A percentile compares a stretch with the other conserved stretches of the same genome.
Evolutionary conservation across 2,797 vertebrate genomes (phyloP).

Genomic region (Darevskia nairensis): DNA sequence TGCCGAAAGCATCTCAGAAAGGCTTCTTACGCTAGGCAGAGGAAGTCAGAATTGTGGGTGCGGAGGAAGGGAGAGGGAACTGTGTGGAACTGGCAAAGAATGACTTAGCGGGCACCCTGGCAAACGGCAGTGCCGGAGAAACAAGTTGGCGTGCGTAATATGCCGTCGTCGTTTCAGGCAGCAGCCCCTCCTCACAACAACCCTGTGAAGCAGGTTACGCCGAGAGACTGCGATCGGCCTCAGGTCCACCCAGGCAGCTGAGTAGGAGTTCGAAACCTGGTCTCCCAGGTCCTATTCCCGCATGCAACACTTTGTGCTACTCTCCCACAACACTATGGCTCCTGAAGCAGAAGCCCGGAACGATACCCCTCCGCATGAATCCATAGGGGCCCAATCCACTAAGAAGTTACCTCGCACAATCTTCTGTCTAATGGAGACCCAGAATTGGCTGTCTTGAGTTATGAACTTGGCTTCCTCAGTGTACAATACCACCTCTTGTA

Average conservation of each 20-base stretch:
- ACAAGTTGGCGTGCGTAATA: no score
- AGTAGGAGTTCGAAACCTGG: no score
- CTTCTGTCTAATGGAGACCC: background rate
- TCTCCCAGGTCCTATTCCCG: no score
- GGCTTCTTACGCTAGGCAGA: background rate
- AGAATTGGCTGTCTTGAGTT: background rate
- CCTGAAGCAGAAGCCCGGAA: background rate
- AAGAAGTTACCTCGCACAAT: background rate
- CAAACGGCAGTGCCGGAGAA: background rate
- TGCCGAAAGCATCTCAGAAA: background rate
- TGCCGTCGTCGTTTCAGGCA: background rate
- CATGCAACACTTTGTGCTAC: no score
- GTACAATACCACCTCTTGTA: background rate
- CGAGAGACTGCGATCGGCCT: no score
- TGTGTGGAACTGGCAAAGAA: background rate
- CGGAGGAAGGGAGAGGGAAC: background rate
- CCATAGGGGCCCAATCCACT: background rate
- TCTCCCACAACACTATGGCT: background rate
- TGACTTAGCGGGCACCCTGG: no score
- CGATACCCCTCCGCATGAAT: background rate
- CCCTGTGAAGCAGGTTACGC: no score
- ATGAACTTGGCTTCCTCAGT: background rate
- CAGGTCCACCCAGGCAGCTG: no score
- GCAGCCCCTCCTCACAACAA: no score
- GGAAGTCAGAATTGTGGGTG: background rate